Evolutionary conservation across 2,113 vertebrate species (phyloP).

Genomic region (Asarcornis scutulata): DNA sequence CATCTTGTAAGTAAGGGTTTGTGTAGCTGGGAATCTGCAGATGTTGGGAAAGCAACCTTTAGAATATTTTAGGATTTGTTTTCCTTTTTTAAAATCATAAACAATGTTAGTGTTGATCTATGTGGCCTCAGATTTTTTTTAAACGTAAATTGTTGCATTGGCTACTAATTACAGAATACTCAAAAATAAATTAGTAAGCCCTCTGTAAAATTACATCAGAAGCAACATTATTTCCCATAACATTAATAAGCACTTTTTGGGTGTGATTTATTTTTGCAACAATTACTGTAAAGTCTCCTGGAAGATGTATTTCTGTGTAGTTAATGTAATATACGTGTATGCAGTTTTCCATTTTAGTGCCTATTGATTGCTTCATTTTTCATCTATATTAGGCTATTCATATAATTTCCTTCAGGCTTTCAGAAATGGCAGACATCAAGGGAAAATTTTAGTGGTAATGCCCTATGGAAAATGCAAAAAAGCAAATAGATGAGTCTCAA

Average conservation of each 20-base stretch:
- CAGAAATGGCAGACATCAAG: conserved; percentile 53
- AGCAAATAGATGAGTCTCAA: conserved; percentile 35
- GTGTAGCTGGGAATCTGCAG: neutral
- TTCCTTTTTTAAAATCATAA: conserved; percentile 8
- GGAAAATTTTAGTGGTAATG: conserved; percentile 28
- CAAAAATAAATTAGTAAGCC: conserved; percentile 26
- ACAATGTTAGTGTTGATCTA: neutral
- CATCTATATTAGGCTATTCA: conserved; percentile 54
- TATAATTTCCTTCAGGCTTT: conserved; percentile 59
- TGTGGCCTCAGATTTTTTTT: neutral
- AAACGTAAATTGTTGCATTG: neutral
- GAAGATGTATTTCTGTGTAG: conserved; percentile 51
- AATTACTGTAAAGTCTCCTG: conserved; percentile 36
- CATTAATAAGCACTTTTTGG: neutral
- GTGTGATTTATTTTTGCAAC: conserved; percentile 45
- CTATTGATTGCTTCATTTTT: conserved; percentile 69
- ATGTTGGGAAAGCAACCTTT: conserved; percentile 33
- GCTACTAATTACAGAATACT: neutral
- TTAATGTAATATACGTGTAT: conserved; percentile 66
- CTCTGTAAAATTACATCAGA: conserved; percentile 30
- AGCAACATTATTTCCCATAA: neutral
- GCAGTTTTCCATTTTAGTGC: conserved; percentile 60
- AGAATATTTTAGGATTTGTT: conserved; percentile 23
- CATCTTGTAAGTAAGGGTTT: neutral
- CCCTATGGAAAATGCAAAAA: conserved; percentile 50